Percentiles rank a stretch among this genome's conserved stretches.
phyloP scores from a whole-genome alignment of 1,140 invertebrate species.

The Hycleus cichorii region DNA sequence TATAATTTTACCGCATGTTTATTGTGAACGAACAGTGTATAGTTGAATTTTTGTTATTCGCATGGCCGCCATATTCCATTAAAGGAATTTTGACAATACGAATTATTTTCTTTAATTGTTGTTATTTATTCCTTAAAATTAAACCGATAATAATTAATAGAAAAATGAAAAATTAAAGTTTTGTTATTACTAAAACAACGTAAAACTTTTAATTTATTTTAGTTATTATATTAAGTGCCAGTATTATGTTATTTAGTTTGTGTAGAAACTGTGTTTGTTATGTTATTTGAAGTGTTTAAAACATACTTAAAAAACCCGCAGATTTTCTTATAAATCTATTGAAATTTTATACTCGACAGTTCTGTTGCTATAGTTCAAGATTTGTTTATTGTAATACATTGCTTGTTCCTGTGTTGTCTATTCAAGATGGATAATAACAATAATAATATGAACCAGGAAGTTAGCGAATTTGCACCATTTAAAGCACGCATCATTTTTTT shows the following conservation, averaged over 20 bases:
- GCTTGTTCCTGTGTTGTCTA: constrained; percentile 19
- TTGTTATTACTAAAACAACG: too few relatives aligned
- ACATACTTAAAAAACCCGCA: background rate
- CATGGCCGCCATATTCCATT: constrained; percentile 37
- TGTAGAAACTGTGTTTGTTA: background rate
- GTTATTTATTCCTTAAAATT: too few relatives aligned
- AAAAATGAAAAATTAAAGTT: too few relatives aligned
- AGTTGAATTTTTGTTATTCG: constrained; percentile 28
- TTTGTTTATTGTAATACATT: constrained; percentile 26
- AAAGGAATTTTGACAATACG: constrained; percentile 28
- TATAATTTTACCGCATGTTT: constrained; percentile 34
- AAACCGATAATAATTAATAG: too few relatives aligned
- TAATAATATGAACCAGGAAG: constrained; percentile 16
- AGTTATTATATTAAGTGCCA: too few relatives aligned
- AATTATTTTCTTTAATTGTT: background rate
- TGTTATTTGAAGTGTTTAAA: background rate
- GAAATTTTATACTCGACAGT: background rate
- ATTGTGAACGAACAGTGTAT: constrained; percentile 30
- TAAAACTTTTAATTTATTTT: too few relatives aligned
- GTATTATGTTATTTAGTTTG: background rate
- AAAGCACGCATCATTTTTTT: constrained; percentile 38
- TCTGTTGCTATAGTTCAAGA: constrained; percentile 19
- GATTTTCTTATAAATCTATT: background rate
- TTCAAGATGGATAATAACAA: constrained; percentile 28
- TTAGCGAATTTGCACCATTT: constrained; percentile 30